A percentile compares a stretch with the other conserved stretches of the same genome.
Conservation (phyloP, 2,888 invertebrate genomes). For the Ectemnius continuus region DNA sequence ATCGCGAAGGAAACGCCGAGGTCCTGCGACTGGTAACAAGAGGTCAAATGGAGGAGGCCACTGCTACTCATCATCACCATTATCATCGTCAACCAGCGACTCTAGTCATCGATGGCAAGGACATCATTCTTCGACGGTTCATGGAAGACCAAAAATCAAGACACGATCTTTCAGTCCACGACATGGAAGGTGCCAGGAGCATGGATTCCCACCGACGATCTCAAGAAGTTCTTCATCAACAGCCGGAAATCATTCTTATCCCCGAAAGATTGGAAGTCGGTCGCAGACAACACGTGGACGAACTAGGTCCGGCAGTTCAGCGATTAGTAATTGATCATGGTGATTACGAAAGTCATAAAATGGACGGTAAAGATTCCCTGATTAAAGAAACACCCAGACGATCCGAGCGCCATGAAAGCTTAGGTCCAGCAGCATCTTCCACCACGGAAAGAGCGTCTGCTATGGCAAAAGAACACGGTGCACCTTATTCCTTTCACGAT, state of each 20-base stretch:
- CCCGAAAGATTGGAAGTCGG: constrained; percentile 69
- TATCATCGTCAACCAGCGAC: constrained; percentile 70
- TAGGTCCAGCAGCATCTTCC: background rate
- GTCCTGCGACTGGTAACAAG: constrained; percentile 88
- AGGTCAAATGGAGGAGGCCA: constrained; percentile 84
- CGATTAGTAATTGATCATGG: constrained; percentile 67
- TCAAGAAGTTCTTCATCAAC: constrained; percentile 45
- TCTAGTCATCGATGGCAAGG: constrained; percentile 83
- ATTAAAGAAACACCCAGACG: constrained; percentile 29
- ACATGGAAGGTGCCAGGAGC: constrained; percentile 64
- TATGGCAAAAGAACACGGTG: constrained; percentile 40
- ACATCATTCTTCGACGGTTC: constrained; percentile 89
- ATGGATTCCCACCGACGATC: constrained; percentile 69
- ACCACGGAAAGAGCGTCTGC: constrained; percentile 14
- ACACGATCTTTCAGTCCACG: constrained; percentile 65
- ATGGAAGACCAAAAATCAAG: constrained; percentile 85
- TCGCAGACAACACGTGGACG: constrained; percentile 65
- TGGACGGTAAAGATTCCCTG: constrained; percentile 45
- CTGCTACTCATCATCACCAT: constrained; percentile 54
- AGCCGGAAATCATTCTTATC: constrained; percentile 66
- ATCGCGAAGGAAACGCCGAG: constrained; percentile 91
- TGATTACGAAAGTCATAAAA: constrained; percentile 46
- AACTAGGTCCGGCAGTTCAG: constrained; percentile 65
- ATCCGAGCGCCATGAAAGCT: background rate
- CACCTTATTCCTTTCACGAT: constrained; percentile 68